Percentiles rank a stretch among this genome's conserved stretches.
phyloP scores from a whole-genome alignment of 1,140 invertebrate genomes.

The Atopsyche davidsoni region DNA sequence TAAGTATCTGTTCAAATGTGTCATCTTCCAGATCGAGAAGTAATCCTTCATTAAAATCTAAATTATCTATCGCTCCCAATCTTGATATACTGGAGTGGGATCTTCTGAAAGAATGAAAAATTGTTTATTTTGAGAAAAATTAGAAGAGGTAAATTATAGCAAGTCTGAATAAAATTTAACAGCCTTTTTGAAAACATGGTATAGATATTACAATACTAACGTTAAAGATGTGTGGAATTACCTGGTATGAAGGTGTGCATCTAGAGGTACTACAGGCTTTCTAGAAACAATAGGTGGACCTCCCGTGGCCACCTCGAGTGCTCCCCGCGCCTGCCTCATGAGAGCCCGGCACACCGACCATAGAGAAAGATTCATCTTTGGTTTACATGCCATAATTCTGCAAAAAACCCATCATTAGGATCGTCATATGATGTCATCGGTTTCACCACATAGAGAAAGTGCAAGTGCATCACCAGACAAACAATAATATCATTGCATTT shows the following conservation, averaged over 20 bases:
- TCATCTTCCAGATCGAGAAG: slow-evolving; percentile 52
- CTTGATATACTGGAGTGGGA: slow-evolving; percentile 20
- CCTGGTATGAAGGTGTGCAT: no score
- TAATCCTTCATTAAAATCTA: slow-evolving; percentile 4
- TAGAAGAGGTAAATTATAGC: background rate
- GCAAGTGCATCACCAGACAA: no score
- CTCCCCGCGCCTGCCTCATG: slow-evolving; percentile 40
- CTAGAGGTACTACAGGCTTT: no score
- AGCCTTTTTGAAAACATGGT: background rate
- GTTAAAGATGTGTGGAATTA: no score
- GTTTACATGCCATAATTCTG: slow-evolving; percentile 44
- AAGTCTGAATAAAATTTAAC: background rate
- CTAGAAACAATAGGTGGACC: no score
- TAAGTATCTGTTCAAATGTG: slow-evolving; percentile 80
- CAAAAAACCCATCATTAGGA: slow-evolving; percentile 10
- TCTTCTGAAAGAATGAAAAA: slow-evolving; percentile 11
- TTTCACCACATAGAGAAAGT: no score
- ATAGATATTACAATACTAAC: no score
- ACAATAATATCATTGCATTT: no score
- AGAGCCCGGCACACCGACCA: slow-evolving; percentile 40
- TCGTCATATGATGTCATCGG: no score
- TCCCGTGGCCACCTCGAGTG: slow-evolving; percentile 27
- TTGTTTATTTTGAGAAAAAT: slow-evolving; percentile 1
- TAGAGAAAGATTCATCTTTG: slow-evolving; percentile 45
- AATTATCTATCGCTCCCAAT: slow-evolving; percentile 17